Evolutionary conservation across 2,113 vertebrate species (phyloP).

Genomic region (Murina feae): DNA sequence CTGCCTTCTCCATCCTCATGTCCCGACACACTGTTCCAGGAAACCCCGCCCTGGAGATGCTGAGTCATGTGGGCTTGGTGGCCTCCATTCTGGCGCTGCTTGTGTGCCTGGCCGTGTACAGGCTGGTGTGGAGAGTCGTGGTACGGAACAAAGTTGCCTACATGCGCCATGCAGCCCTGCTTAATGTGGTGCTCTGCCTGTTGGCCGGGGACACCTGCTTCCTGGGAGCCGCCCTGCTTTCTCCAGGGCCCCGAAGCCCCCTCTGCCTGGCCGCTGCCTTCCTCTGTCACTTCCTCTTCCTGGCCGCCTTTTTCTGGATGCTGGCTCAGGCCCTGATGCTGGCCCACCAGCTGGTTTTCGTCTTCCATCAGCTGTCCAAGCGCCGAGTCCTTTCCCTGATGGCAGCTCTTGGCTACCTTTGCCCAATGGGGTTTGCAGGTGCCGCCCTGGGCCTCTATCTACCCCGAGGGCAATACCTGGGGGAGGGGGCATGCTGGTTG

Average conservation of each 20-base stretch:
- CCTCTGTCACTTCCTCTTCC: conserved; percentile 87
- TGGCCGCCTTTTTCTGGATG: conserved; percentile 91
- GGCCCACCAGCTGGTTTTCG: conserved; percentile 83
- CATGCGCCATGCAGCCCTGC: conserved; percentile 82
- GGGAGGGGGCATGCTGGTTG: conserved; percentile 80
- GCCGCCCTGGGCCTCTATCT: conserved; percentile 80
- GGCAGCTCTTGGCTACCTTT: conserved; percentile 83
- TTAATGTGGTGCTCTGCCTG: conserved; percentile 83
- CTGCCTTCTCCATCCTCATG: conserved; percentile 88
- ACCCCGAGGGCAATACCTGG: conserved; percentile 76
- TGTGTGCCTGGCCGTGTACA: conserved; percentile 81
- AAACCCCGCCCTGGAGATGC: conserved; percentile 53
- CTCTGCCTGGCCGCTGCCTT: conserved; percentile 83
- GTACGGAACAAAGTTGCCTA: conserved; percentile 82
- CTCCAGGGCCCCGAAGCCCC: not conserved
- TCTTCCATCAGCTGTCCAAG: conserved; percentile 83
- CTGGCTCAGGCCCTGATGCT: conserved; percentile 84
- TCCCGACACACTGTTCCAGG: conserved; percentile 41
- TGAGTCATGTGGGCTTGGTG: conserved; percentile 81
- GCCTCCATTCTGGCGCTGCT: conserved; percentile 83
- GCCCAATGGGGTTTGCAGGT: conserved; percentile 82
- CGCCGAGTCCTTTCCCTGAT: conserved; percentile 76
- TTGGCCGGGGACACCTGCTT: conserved; percentile 85
- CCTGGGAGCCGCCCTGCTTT: conserved; percentile 70
- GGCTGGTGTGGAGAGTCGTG: conserved; percentile 80